Evolutionary conservation across 2,888 invertebrate genomes (phyloP), one percentile per base, ranked within the genome.

Genomic region (Hypolimnas misippus): DNA sequence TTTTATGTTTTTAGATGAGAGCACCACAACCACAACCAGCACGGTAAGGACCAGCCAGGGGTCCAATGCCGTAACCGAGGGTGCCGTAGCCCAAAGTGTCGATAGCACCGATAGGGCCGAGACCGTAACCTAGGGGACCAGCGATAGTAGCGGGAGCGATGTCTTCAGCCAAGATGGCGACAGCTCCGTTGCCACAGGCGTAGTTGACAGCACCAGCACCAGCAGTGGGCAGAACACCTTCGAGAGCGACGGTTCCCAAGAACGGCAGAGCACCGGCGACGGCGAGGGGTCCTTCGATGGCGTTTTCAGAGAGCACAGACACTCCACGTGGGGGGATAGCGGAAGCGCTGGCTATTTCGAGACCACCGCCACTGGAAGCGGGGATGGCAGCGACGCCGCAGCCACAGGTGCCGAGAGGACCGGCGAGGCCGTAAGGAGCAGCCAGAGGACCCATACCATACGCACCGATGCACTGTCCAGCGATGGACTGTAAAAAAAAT

Each of bases 211-310:
- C 68, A 3, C 76, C 75, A 16, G 73, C 66, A 42, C 78, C 78
- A n/a, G 58, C 46, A 12, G 75, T 73, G n/a, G 63, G 51, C 1
- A 80, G 38, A 29, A 69, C 50, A 3, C 81, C 81, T 66, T 77
- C 76, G 25, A 77, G 73, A 1, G 68, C 68, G 57, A 78, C 81
- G 46, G 78, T 77, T 40, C 80, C n/a, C n/a, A n/a, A n/a, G n/a
- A n/a, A n/a, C n/a, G n/a, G n/a, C n/a, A n/a, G n/a, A n/a, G n/a
- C n/a, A 77, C 4, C 72, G 31, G 2, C 76, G 68, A 14, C n/a
- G n/a, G n/a, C n/a, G n/a, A n/a, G 71, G 64, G n/a, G n/a, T n/a
- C n/a, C n/a, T n/a, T n/a, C n/a, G n/a, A n/a, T n/a, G n/a, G n/a
- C n/a, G n/a, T n/a, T n/a, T n/a, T n/a, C n/a, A n/a, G n/a, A n/a